phyloP scores from a whole-genome alignment of 2,888 invertebrate species.

The Agrochola lychnidis region DNA sequence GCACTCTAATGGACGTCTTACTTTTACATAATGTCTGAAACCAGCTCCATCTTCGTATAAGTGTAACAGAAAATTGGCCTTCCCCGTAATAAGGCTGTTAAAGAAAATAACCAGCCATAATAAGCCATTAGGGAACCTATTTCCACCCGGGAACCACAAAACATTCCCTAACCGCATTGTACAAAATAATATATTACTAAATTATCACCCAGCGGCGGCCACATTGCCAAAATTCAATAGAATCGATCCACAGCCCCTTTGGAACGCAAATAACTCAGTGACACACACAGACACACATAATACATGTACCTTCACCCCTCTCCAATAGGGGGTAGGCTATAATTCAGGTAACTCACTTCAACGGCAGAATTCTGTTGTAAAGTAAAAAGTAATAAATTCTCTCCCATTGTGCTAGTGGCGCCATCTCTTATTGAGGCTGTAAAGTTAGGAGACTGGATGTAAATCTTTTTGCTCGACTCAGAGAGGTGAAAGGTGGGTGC shows the following conservation, averaged over 20 bases:
- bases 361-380: conserved; percentile 38
- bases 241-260: conserved; percentile 23
- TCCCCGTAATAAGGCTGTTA: conserved; percentile 1
- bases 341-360: conserved; percentile 63
- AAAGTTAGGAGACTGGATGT: conserved; percentile 55
- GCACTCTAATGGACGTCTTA: background rate
- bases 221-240: conserved; percentile 45
- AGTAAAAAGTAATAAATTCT: conserved; percentile 62
- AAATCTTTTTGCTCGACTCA: conserved; percentile 47
- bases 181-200: conserved; percentile 45
- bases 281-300: conserved; percentile 25
- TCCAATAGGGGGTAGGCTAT: conserved; percentile 40
- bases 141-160: conserved; percentile 8
- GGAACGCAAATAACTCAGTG: conserved; percentile 47
- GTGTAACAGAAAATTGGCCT: background rate
- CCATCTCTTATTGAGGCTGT: conserved; percentile 59
- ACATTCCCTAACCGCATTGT: conserved; percentile 31
- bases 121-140: conserved; percentile 7
- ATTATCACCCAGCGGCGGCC: conserved; percentile 27
- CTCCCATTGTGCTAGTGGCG: conserved; percentile 45
- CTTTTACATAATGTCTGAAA: background rate
- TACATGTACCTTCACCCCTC: conserved; percentile 13
- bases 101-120: conserved; percentile 14
- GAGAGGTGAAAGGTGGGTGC: background rate
- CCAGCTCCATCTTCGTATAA: background rate